phyloP scores from a whole-genome alignment of 2,888 invertebrate genomes.

The Papilio elwesi region DNA sequence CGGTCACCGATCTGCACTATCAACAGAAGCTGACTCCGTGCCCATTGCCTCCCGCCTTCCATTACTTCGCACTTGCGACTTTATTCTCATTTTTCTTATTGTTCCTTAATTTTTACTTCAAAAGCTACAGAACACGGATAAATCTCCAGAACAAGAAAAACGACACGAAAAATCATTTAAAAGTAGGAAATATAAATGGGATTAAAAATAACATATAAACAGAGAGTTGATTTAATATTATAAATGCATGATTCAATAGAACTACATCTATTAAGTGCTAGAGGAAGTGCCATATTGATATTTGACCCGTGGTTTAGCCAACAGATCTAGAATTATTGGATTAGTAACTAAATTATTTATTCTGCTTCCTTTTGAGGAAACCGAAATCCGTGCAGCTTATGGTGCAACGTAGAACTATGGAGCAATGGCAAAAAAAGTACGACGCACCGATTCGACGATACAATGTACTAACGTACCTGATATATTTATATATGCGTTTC shows the following conservation, averaged over 20 bases:
- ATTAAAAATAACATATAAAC: neutral
- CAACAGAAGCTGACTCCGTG: constrained; percentile 75
- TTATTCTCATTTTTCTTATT: constrained; percentile 85
- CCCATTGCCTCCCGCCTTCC: constrained; percentile 78
- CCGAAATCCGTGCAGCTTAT: no score
- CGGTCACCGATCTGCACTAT: constrained; percentile 66
- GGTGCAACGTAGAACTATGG: no score
- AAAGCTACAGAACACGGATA: constrained; percentile 55
- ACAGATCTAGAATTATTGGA: no score
- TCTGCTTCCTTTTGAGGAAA: no score
- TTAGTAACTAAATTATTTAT: no score
- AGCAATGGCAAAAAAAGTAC: no score
- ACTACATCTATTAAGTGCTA: neutral
- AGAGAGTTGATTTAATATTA: neutral
- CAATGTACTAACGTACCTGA: no score
- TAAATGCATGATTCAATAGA: neutral
- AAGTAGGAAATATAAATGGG: neutral
- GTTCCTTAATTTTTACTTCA: constrained; percentile 86
- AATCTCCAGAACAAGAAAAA: constrained; percentile 1
- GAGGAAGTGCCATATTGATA: no score
- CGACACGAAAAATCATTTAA: neutral
- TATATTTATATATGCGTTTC: no score
- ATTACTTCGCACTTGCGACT: constrained; percentile 83
- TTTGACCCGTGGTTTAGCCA: no score
- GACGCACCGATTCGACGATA: no score